These are phyloP conservation scores for Myanophis thanlyinensis DNA, from an alignment of 2,113 vertebrate species.

Conservation along the genomic window DNA sequence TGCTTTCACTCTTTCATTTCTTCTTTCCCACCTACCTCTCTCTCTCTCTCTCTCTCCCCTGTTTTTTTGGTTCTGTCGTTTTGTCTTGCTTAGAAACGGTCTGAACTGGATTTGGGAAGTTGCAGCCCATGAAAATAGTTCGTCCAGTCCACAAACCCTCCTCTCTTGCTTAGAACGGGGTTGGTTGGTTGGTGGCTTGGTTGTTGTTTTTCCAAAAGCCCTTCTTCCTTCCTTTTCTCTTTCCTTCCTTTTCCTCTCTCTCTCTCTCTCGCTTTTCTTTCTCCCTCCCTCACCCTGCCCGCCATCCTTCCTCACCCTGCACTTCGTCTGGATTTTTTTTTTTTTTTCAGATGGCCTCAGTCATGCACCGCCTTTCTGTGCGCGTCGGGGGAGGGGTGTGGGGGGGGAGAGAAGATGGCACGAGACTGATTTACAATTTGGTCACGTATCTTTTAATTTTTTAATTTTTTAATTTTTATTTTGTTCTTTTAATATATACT, in stretches of 20 bases:
- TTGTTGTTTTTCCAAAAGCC: neutral
- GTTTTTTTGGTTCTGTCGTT: neutral
- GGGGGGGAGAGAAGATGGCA: neutral
- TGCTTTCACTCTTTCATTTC: neutral
- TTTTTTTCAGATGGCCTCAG: neutral
- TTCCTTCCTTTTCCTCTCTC: neutral
- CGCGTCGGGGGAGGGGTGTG: neutral
- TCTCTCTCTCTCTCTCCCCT: neutral
- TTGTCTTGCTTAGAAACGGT: neutral
- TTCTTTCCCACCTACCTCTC: neutral
- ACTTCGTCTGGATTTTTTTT: neutral
- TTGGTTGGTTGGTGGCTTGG: no score
- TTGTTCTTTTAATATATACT: conserved; percentile 16
- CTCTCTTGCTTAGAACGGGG: neutral
- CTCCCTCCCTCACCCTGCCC: neutral
- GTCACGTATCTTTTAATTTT: conserved; percentile 3
- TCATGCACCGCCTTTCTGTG: no score
- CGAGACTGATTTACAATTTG: conserved; percentile 6
- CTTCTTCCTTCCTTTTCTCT: neutral
- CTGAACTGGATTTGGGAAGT: neutral
- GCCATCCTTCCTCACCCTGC: neutral
- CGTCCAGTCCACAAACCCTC: neutral
- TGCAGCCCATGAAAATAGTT: neutral
- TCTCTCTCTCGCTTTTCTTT: neutral
- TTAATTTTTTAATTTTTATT: no score